Percentiles rank a stretch among this genome's conserved stretches.
Evolutionary conservation across 1,140 invertebrate genomes (phyloP).

Genomic region (Orius laevigatus): DNA sequence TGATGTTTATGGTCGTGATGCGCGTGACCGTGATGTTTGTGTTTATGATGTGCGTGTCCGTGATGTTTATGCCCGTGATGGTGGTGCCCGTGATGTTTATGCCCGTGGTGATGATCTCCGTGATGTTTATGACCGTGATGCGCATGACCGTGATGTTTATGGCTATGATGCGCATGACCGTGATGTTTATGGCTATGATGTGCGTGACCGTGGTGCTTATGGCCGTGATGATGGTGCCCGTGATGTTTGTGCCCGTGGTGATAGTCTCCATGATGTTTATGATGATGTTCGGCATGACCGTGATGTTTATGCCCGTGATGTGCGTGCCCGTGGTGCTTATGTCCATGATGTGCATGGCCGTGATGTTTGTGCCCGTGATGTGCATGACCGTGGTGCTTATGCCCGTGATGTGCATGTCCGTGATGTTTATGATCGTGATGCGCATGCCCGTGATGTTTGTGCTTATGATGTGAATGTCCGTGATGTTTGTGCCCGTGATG

Average conservation of each 20-base stretch:
- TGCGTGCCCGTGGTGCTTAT: constrained; percentile 11
- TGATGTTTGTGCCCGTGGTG: neutral
- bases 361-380: constrained; percentile 2
- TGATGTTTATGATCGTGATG: constrained; percentile 5
- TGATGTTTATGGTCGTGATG: no score
- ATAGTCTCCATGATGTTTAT: constrained; percentile 11
- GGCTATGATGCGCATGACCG: no score
- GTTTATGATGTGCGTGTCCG: no score
- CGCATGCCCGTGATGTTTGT: constrained; percentile 4
- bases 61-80: no score
- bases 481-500: constrained; percentile 2
- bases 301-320: constrained; percentile 14
- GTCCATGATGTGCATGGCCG: constrained; percentile 10
- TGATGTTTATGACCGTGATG: no score
- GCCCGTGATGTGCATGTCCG: constrained; percentile 5
- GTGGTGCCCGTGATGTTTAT: no score
- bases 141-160: no score
- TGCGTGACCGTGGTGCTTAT: neutral
- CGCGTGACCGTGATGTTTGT: no score
- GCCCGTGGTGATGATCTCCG: no score
- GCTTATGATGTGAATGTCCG: constrained; percentile 5
- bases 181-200: no score
- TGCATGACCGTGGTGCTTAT: neutral
- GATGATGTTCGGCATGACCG: constrained; percentile 11
- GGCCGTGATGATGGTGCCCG: neutral